Base-by-base conservation (phyloP, 2,113 vertebrate species). In the Dinomys branickii region DNA sequence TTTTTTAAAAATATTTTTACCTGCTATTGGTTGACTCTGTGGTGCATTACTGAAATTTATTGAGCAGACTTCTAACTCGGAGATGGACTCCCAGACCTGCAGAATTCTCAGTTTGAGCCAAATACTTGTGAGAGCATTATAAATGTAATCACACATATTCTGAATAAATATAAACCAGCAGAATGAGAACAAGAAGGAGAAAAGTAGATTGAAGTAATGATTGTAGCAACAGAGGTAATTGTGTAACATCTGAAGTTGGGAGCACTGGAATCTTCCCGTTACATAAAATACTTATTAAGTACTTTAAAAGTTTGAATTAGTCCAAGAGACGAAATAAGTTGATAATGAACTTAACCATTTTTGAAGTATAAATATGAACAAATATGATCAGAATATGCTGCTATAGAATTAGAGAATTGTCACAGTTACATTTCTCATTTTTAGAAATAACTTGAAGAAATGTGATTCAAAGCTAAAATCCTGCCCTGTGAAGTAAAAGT, bases 351-450 rank as follows among this genome's bases (percentile, higher is more conserved):
- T 82, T 82, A 61, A 82, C 26, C 20, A n/a, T 16, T 54, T 90
- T 88, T 71, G 20, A 67, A 35, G 1, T 78, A 65, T 22, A 54
- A 69, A 65, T 78, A 59, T 59, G 4, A 88, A 50, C 54, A 90
- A 16, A 50, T 67, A 22, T 8, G 3, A n/a, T 54, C 3, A 69
- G 14, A 63, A 71, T 71, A 52, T 84, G 33, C 63, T 35, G 71
- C 78, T 33, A 91, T 78, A 83, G 92, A 91, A 86, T 91, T 65
- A 80, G 16, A 95, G 9, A 77, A 69, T 63, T 54, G 5, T 88
- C 63, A 84, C 2, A 38, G 2, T 26, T 85, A 85, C 0, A 77
- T 44, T 87, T 94, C 28, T 77, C 58, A 59, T 28, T 89, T 73
- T 80, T 77, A 81, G 33, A 84, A 89, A 52, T 7, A 85, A 41